These are phyloP conservation scores for Phenganax subtilis DNA, from an alignment of 92 coral and sea anemone species.

Conservation along the genomic window DNA sequence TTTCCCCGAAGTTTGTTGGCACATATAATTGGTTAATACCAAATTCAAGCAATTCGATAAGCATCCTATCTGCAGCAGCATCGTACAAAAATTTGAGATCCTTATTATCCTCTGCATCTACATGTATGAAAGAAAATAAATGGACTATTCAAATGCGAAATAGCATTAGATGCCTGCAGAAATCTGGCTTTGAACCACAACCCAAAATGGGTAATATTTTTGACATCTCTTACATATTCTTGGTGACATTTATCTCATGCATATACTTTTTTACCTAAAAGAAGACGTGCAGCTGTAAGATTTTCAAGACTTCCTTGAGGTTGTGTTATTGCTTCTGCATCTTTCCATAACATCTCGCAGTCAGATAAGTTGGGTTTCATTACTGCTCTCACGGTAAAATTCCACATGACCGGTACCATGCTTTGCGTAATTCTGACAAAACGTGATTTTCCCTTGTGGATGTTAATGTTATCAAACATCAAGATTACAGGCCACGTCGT, in stretches of 20 bases:
- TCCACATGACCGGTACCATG: constrained; percentile 37
- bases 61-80: neutral
- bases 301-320: constrained; percentile 23
- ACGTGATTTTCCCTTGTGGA: constrained; percentile 38
- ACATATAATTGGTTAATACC: constrained; percentile 17
- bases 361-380: constrained; percentile 26
- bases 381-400: constrained; percentile 35
- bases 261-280: neutral
- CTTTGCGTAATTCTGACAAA: constrained; percentile 30
- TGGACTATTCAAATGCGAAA: neutral
- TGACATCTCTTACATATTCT: neutral
- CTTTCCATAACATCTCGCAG: constrained; percentile 29
- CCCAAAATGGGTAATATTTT: neutral
- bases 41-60: constrained; percentile 26
- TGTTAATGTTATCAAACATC: constrained; percentile 41
- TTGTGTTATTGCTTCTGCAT: constrained; percentile 24
- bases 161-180: neutral
- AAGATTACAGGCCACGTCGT: constrained; percentile 31
- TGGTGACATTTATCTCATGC: too few species aligned
- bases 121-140: constrained; percentile 6
- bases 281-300: neutral
- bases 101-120: neutral
- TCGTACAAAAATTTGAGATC: constrained; percentile 16
- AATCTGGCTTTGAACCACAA: neutral
- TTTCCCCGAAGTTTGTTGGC: neutral